Percentiles rank a stretch among this genome's conserved stretches.
Conservation (phyloP, 2,797 vertebrate genomes). For the Paguma larvata region DNA sequence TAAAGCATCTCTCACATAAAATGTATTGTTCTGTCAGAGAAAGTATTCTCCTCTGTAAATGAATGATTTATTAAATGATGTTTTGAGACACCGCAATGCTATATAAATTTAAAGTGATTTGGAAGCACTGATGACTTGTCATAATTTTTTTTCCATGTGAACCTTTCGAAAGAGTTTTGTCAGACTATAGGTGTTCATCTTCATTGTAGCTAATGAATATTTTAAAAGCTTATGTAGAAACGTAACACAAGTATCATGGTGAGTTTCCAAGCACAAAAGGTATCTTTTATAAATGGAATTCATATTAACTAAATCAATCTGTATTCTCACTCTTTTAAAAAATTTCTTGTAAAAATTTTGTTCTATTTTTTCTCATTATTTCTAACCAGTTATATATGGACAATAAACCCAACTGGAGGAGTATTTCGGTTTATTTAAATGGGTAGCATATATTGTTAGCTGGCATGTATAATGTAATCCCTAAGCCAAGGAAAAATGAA, state of each 20-base stretch:
- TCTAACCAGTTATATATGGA: background rate
- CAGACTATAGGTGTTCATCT: background rate
- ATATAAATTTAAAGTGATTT: slow-evolving; percentile 5
- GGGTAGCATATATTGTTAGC: background rate
- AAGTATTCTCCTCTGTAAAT: background rate
- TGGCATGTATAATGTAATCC: background rate
- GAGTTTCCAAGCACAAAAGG: background rate
- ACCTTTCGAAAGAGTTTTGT: slow-evolving; percentile 14
- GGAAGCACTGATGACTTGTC: background rate
- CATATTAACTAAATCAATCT: slow-evolving; percentile 22
- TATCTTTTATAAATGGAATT: slow-evolving; percentile 7
- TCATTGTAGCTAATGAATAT: slow-evolving; percentile 39
- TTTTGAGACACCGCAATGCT: background rate
- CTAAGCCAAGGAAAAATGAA: background rate
- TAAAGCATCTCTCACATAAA: background rate
- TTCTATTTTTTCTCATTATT: slow-evolving; percentile 39
- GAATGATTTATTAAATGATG: background rate
- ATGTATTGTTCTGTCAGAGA: background rate
- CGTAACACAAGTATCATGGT: background rate
- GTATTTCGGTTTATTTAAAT: background rate
- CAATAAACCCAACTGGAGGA: background rate
- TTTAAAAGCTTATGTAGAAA: background rate
- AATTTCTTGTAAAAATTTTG: background rate
- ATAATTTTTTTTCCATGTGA: slow-evolving; percentile 15
- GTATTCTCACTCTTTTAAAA: slow-evolving; percentile 40